Percentiles rank a stretch among this genome's conserved stretches.
Evolutionary conservation across 1,140 invertebrate genomes (phyloP).

Genomic region (Rhynchophorus ferrugineus): DNA sequence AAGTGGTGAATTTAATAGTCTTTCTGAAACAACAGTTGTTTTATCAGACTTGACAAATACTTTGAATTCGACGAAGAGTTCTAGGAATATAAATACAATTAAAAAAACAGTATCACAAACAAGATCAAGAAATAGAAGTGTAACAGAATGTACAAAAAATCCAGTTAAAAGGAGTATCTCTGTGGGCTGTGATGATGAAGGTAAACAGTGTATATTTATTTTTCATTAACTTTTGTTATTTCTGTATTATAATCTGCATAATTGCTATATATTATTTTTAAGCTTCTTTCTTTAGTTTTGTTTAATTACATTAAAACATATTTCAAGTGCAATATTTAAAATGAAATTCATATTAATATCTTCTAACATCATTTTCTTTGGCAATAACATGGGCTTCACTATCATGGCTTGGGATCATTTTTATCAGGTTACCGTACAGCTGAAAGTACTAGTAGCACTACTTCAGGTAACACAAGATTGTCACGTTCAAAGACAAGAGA

Average conservation of each 20-base stretch:
- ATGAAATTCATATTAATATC: no score
- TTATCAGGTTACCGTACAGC: not conserved
- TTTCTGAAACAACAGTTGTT: not conserved
- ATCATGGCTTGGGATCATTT: conserved; percentile 5
- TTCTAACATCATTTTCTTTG: no score
- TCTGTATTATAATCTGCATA: not conserved
- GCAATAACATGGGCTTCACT: not conserved
- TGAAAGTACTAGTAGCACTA: conserved; percentile 3
- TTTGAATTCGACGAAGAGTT: not conserved
- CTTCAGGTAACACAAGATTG: conserved; percentile 6
- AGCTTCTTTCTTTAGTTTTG: no score
- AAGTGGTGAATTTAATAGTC: not conserved
- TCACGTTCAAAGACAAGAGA: conserved; percentile 1
- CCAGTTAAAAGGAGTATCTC: not conserved
- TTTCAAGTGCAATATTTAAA: no score
- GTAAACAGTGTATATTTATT: not conserved
- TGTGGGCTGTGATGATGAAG: not conserved
- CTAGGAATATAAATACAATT: not conserved
- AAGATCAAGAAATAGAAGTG: not conserved
- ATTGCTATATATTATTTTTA: not conserved
- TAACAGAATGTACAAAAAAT: not conserved
- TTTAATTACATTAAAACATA: no score
- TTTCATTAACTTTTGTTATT: not conserved
- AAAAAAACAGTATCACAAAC: not conserved
- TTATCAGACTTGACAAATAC: not conserved